Evolutionary conservation across 1,140 invertebrate genomes (phyloP), one percentile per base, ranked within the genome.

Genomic region (Pygmarrhopalites habei): DNA sequence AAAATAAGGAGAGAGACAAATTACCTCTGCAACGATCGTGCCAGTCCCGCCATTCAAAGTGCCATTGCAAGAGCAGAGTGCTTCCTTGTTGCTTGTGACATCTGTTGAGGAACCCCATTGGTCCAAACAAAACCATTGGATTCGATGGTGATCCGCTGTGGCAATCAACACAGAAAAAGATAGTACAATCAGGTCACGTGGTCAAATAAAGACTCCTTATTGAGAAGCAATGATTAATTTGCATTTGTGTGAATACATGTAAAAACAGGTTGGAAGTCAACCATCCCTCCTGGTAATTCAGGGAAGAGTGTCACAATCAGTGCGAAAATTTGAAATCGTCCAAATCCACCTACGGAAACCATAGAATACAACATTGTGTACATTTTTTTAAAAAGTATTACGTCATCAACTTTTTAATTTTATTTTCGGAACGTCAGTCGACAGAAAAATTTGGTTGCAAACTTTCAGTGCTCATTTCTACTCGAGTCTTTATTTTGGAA

Each of bases 301-400:
- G 58, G 52, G 19, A 52, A 62, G 17, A 62, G 29, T 23, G 65
- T 65, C 14, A 43, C 35, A 41, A 52, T 32, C 1, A 44, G 46
- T 17, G 62, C 66, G 62, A 68, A 60, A n/a, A 62, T 30, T 56
- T 68, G 66, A 51, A 68, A 68, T 29, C 44, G 21, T 28, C 62
- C 62, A 35, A 61, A 68, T 15, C 66, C 66, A 35, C 66, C 66
- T 66, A 4, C 19, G 29, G 26, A 25, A 43, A 58, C 17, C 14
- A 58, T 14, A n/a, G n/a, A n/a, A n/a, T n/a, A n/a, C n/a, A n/a
- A n/a, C n/a, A n/a, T n/a, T n/a, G n/a, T n/a, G n/a, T n/a, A n/a
- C n/a, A n/a, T n/a, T n/a, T n/a, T n/a, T n/a, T n/a, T n/a, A n/a
- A n/a, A n/a, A n/a, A n/a, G n/a, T n/a, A n/a, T n/a, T n/a, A n/a